phyloP scores from a whole-genome alignment of 2,113 vertebrate species.

The Prinia subflava region DNA sequence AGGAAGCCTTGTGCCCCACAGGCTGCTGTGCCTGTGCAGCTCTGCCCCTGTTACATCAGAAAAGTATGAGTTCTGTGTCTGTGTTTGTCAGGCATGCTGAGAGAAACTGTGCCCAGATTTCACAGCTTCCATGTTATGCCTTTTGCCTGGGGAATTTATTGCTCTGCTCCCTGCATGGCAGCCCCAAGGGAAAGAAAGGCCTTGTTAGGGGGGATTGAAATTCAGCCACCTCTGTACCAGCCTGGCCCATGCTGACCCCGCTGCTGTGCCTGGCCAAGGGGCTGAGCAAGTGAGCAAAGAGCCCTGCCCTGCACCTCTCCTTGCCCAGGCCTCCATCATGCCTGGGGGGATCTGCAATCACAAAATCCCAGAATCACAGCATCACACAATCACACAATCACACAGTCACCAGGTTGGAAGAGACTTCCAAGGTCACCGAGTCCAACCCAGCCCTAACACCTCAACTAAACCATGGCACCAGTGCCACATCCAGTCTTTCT shows the following conservation, averaged over 20 bases:
- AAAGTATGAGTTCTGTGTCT: not conserved
- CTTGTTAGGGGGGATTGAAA: not conserved
- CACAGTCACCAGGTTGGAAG: not conserved
- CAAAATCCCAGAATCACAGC: not conserved
- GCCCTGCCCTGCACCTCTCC: not conserved
- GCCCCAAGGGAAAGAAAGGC: not conserved
- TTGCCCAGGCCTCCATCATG: not conserved
- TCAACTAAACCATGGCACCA: too few species aligned
- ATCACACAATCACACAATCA: too few species aligned
- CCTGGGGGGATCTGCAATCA: not conserved
- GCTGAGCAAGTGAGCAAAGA: not conserved
- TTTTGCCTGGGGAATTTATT: not conserved
- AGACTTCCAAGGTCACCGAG: not conserved
- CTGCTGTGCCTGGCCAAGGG: not conserved
- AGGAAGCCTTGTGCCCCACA: not conserved
- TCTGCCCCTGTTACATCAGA: not conserved
- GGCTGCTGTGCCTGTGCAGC: not conserved
- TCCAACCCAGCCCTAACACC: too few species aligned
- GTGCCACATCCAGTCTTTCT: too few species aligned
- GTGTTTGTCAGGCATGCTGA: not conserved
- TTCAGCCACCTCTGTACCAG: not conserved
- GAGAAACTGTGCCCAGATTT: not conserved
- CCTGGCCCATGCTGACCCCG: rapidly evolving
- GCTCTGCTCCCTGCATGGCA: not conserved
- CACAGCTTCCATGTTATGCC: not conserved